These are phyloP conservation scores for Gobionotothen gibberifrons DNA, from an alignment of 2,797 vertebrate genomes.

Conservation along the genomic window DNA sequence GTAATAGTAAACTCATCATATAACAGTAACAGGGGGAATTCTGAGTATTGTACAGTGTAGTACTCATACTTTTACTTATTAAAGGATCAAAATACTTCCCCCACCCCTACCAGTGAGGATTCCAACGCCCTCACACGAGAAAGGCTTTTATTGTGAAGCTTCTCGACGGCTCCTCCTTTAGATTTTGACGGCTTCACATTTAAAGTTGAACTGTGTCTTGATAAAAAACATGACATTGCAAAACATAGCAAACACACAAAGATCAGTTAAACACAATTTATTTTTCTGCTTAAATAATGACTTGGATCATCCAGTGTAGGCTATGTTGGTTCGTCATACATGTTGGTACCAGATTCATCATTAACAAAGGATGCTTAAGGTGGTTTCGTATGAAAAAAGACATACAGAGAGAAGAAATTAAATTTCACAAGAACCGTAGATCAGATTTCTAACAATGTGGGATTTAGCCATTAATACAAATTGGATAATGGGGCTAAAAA, in stretches of 20 bases:
- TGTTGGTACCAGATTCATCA: conserved; percentile 93
- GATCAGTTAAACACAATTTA: conserved; percentile 96
- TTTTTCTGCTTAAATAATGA: conserved; percentile 99
- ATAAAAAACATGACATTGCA: background rate
- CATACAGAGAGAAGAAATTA: conserved; percentile 14
- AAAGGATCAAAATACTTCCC: too few species aligned
- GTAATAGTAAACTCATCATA: too few species aligned
- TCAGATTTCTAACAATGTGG: conserved; percentile 40
- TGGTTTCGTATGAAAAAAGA: conserved; percentile 88
- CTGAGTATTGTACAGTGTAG: too few species aligned
- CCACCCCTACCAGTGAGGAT: too few species aligned
- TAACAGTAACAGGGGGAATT: too few species aligned
- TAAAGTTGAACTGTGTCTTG: background rate
- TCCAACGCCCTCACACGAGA: too few species aligned
- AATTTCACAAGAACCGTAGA: conserved; percentile 60
- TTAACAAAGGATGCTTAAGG: conserved; percentile 86
- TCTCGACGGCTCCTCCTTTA: background rate
- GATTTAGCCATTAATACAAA: conserved; percentile 58
- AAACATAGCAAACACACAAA: background rate
- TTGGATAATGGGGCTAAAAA: conserved; percentile 49
- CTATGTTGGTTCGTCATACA: conserved; percentile 93
- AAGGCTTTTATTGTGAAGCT: background rate
- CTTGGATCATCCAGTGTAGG: conserved; percentile 98
- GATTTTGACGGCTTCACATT: too few species aligned
- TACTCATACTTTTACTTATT: too few species aligned